Conservation (phyloP, 2,888 invertebrate genomes). For the Dromius quadrimaculatus region DNA sequence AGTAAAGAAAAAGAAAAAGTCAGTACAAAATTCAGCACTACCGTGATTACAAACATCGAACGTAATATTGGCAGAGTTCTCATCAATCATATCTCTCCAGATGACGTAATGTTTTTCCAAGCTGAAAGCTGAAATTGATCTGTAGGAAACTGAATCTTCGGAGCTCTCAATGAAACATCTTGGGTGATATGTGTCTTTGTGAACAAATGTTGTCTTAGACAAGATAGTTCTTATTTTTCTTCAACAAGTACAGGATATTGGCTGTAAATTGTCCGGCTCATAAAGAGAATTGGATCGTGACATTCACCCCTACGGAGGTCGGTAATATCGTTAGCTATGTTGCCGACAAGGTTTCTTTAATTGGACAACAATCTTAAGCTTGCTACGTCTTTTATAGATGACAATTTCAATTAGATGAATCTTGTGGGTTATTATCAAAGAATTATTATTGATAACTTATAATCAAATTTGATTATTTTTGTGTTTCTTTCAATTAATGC, state of each 20-base stretch:
- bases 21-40: no score
- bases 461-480: no score
- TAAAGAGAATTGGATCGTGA: conserved; percentile 39
- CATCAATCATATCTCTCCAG: conserved; percentile 21
- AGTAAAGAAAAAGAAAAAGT: neutral
- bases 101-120: conserved; percentile 18
- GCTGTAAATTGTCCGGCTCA: conserved; percentile 43
- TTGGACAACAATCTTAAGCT: conserved; percentile 18
- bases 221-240: conserved; percentile 40
- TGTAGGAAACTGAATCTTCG: conserved; percentile 22
- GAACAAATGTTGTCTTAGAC: conserved; percentile 47
- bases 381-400: no score
- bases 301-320: conserved; percentile 33
- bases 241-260: conserved; percentile 39
- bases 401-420: no score
- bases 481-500: no score
- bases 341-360: conserved; percentile 24
- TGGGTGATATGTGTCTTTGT: conserved; percentile 32
- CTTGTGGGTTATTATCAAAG: no score
- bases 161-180: neutral
- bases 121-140: conserved; percentile 9
- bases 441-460: no score
- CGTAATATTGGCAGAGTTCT: conserved; percentile 25
- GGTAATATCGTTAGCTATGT: conserved; percentile 3
- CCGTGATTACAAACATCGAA: no score